These are phyloP conservation scores for Trematomus loennbergii DNA, from an alignment of 2,113 vertebrate species.

Conservation along the genomic window DNA sequence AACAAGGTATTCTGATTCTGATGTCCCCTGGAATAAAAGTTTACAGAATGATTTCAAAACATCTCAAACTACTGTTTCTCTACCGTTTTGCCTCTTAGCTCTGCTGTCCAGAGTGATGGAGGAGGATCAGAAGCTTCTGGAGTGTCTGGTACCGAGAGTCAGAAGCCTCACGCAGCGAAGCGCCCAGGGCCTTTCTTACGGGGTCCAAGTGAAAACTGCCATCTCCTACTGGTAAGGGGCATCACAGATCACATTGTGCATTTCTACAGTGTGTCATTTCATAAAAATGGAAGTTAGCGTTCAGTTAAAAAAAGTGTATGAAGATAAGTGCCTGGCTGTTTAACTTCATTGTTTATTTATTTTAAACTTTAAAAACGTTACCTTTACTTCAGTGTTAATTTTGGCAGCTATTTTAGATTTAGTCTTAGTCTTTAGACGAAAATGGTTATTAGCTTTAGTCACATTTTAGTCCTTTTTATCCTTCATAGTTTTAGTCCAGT, in stretches of 20 bases:
- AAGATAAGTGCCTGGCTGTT: neutral
- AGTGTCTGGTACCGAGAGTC: constrained; percentile 77
- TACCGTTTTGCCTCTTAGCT: constrained; percentile 58
- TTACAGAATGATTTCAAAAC: no score
- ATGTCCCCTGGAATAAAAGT: no score
- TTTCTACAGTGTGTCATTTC: neutral
- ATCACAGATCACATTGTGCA: neutral
- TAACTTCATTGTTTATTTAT: neutral
- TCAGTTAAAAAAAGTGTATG: no score
- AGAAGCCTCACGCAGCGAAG: constrained; percentile 71
- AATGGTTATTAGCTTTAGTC: no score
- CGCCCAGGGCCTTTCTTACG: constrained; percentile 71
- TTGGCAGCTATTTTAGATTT: no score
- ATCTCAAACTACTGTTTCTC: neutral
- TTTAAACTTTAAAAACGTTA: neutral
- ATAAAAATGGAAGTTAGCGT: no score
- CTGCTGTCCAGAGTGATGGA: constrained; percentile 73
- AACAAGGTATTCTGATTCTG: no score
- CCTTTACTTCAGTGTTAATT: no score
- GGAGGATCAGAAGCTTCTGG: constrained; percentile 79
- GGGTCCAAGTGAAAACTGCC: constrained; percentile 73
- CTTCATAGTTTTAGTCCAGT: no score
- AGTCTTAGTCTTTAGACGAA: no score
- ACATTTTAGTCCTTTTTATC: no score
- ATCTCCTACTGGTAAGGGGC: constrained; percentile 84